Conservation (phyloP, 1,140 invertebrate species). For the Caenorhabditis elegans region WBcel235 BX284604.4:6333001-6333500, state of each 20-base stretch:
- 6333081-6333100: background rate
- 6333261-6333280: too few relatives aligned
- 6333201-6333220: background rate
- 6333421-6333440: too few relatives aligned
- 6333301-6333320: slow-evolving; percentile 12
- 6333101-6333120: background rate
- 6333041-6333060: background rate
- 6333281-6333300: slow-evolving; percentile 1
- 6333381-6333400: background rate
- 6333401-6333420: too few relatives aligned
- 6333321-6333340: slow-evolving; percentile 7
- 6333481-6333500: too few relatives aligned
- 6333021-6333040: background rate
- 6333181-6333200: background rate
- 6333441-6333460: too few relatives aligned
- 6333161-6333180: background rate
- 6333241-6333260: slow-evolving; percentile 2
- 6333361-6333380: background rate
- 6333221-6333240: background rate
- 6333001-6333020: background rate
- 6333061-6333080: background rate
- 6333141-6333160: background rate
- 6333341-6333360: too few relatives aligned
- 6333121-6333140: background rate
- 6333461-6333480: too few relatives aligned